These are phyloP conservation scores for Phalacrocorax pelagicus DNA, from an alignment of 2,113 vertebrate genomes.

Conservation along the genomic window DNA sequence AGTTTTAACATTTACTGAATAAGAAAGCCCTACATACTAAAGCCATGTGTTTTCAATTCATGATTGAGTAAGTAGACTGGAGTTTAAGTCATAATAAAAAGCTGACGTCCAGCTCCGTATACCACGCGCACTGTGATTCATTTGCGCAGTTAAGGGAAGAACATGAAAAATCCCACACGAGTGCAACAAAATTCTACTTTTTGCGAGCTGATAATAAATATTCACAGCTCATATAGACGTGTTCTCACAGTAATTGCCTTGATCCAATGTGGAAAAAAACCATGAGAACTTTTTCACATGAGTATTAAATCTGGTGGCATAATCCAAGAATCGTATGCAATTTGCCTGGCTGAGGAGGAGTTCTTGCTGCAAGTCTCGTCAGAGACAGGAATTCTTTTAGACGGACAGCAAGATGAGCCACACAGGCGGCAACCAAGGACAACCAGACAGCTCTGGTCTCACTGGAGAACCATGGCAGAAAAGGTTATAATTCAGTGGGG, in stretches of 20 bases:
- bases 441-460: neutral
- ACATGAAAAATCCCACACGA: neutral
- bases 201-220: neutral
- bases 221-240: neutral
- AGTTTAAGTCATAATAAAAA: constrained; percentile 34
- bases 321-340: neutral
- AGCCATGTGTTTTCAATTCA: constrained; percentile 55
- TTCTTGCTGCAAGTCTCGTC: neutral
- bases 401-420: neutral
- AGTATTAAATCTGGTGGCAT: neutral
- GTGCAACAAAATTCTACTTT: neutral
- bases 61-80: neutral
- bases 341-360: neutral
- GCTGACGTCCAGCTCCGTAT: neutral
- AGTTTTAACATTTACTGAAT: neutral
- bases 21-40: neutral
- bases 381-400: neutral
- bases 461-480: neutral
- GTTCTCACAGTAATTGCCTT: neutral
- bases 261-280: neutral
- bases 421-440: accelerated
- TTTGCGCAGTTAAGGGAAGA: neutral
- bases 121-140: neutral
- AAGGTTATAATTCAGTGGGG: neutral
- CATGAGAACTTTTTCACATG: neutral